These are phyloP conservation scores for Polyodon spathula DNA, from an alignment of 2,113 vertebrate species.

Conservation along the genomic window DNA sequence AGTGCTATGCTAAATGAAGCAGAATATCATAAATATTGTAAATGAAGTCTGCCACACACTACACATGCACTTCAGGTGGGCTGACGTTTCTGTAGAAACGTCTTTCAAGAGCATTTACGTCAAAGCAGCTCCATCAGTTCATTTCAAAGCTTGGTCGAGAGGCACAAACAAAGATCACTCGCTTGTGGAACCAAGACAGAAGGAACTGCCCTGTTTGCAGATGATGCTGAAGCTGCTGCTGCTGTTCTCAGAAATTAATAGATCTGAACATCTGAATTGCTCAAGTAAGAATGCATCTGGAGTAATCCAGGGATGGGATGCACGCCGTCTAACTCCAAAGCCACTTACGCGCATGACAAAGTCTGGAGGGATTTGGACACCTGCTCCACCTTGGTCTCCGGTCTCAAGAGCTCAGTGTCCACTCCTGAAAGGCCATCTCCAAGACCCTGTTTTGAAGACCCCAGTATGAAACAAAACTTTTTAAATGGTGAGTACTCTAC, in stretches of 20 bases:
- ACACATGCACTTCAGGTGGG: not conserved
- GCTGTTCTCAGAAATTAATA: not conserved
- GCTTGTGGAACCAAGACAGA: not conserved
- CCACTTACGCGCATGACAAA: slow-evolving; percentile 41
- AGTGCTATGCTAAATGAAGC: not conserved
- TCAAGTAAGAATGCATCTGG: not conserved
- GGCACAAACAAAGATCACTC: not conserved
- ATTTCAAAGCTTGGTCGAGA: slow-evolving; percentile 7
- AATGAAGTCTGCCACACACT: not conserved
- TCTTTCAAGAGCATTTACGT: slow-evolving; percentile 11
- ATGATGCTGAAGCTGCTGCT: not conserved
- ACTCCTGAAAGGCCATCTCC: slow-evolving; percentile 42
- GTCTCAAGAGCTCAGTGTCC: slow-evolving; percentile 44
- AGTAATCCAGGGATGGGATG: slow-evolving; percentile 44
- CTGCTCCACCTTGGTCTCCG: slow-evolving; percentile 51
- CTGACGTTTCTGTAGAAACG: slow-evolving; percentile 2
- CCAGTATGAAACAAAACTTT: slow-evolving; percentile 34
- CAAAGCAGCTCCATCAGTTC: slow-evolving; percentile 3
- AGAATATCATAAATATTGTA: not conserved
- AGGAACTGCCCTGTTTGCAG: not conserved
- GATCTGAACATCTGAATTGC: not conserved
- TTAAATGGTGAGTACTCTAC: slow-evolving; percentile 42
- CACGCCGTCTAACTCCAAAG: slow-evolving; percentile 50
- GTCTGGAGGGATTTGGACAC: slow-evolving; percentile 54
- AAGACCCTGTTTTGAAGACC: slow-evolving; percentile 29